Base-by-base conservation (phyloP, 1,140 invertebrate species). In the Leptoteleia sp. region DNA sequence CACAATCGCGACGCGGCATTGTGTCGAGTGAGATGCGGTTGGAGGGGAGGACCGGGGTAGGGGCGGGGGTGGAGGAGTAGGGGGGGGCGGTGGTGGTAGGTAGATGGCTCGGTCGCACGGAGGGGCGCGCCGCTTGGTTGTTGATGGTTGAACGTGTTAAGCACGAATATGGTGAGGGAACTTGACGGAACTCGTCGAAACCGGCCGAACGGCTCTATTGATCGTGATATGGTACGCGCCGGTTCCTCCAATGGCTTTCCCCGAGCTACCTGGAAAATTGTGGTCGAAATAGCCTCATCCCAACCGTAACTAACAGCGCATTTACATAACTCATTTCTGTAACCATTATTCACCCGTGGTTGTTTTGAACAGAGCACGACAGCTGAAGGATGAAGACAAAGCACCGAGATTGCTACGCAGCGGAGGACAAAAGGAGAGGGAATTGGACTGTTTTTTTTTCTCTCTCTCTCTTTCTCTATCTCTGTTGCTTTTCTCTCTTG, bases 101-200 rank as follows among this genome's bases (percentile, higher is more conserved):
- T 6, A 6, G 22, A 25, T 6, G 22, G 22, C 22, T 3, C 22
- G 22, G 3, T 3, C 22, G 9, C 27, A 35, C 29, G 29, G 19
- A 15, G 12, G 37, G 25, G 6, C 15, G 38, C 19, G 38, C 19
- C 3, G 61, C 45, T 65, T 73, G 62, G 76, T 79, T 73, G 76
- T 73, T 73, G 65, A 71, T 68, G 76, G 76, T 79, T 73, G 55
- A 68, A 54, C 54, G 68, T 78, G 75, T 78, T 78, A 67, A 76
- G 55, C 67, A 47, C 54, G 68, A 72, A 68, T 71, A 78, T 78
- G 59, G 75, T 71, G 75, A 54, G 71, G 71, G 38, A 77, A 77
- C 75, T 78, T 67, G 75, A 78, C 75, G 75, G 75, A 78, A 78
- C 75, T 67, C 52, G 75, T 78, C 75, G 73, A 77, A 77, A 77